Evolutionary conservation across 2,888 invertebrate genomes (phyloP), one percentile per base, ranked within the genome.

Genomic region (Epirrhoe alternata): DNA sequence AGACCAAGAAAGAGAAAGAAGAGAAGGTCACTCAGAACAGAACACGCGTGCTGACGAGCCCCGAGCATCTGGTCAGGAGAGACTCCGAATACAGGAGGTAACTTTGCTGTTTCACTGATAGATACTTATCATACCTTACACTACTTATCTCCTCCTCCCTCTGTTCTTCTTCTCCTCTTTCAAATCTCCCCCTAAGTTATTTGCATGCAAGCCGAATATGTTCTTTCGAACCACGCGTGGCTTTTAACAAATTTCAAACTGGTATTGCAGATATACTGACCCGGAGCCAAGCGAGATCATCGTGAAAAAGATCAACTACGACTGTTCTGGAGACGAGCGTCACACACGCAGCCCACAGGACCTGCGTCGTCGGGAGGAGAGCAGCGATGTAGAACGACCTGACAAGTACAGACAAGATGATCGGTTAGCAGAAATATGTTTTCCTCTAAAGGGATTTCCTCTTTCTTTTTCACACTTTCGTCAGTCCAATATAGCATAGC

Each of bases 1-100:
- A 95, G 90, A 95, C 94, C 91, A 94, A 94, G 83, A 95, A 95
- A 88, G 95, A 94, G 86, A 95, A 95, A 84, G 95, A 94, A 75
- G 86, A 88, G 85, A 90, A 89, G 86, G 45, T 53, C 10, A 93
- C 94, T 71, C 94, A 94, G 80, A 82, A 84, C 72, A 92, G 92
- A 87, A 94, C 92, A 76, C 88, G 92, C 89, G 92, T 92, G 77
- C 90, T 92, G 89, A 90, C 92, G 90, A 93, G 93, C 92, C 93
- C 93, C 81, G 92, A 92, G 90, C 92, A 92, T 91, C 92, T 92
- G 88, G 90, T 83, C 70, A 81, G 77, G 81, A 86, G 90, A 68
- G 92, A 91, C 83, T 87, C 90, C 77, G 92, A 91, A 59, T 92
- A 93, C 66, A 88, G 82, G 85, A 90, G 92, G 92, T 89, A 64